Conservation (phyloP, 2,113 vertebrate genomes). For the Trematocara variabile region DNA sequence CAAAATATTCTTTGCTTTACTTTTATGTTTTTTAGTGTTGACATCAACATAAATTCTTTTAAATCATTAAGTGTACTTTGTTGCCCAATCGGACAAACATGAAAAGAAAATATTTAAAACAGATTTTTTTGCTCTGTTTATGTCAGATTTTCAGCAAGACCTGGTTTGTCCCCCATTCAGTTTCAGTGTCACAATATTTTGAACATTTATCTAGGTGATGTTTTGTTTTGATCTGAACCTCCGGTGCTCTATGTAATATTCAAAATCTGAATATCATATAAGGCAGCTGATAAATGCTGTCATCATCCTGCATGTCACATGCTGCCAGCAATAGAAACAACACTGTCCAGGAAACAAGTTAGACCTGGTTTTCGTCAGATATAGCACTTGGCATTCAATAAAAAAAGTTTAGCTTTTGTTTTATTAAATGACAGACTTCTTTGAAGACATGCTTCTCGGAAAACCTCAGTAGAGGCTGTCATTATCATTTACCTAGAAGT, state of each 20-base stretch:
- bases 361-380: background rate
- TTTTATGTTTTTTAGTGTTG: background rate
- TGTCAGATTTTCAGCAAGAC: background rate
- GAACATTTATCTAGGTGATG: background rate
- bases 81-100: background rate
- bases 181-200: background rate
- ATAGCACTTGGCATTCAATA: background rate
- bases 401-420: background rate
- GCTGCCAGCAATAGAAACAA: background rate
- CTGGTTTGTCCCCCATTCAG: fast-evolving
- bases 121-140: background rate
- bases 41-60: background rate
- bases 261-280: background rate
- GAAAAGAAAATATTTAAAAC: background rate
- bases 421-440: background rate
- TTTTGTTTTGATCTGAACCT: background rate
- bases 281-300: background rate
- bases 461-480: background rate
- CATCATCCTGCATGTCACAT: background rate
- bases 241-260: background rate
- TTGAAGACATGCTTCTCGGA: background rate
- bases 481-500: background rate
- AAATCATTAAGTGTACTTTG: background rate
- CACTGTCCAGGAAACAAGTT: background rate
- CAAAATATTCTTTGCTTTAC: background rate